Conservation (phyloP, 2,888 invertebrate species). For the Amblyjoppa proteus region DNA sequence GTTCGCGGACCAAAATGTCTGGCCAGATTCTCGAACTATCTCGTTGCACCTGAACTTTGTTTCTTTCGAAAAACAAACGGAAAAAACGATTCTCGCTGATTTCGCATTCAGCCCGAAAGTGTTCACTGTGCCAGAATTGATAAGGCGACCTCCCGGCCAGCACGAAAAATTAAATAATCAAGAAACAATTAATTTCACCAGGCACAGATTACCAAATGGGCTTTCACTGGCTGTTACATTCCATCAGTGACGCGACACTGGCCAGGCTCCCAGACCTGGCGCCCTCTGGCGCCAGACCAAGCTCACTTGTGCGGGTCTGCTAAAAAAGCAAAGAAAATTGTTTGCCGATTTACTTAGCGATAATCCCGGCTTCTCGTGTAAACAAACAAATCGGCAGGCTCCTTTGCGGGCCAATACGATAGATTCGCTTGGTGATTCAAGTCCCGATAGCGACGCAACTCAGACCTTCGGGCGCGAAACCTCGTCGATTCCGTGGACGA, state of each 20-base stretch:
- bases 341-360: not conserved
- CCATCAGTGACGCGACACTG: too few species aligned
- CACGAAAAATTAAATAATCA: too few species aligned
- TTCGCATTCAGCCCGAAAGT: too few species aligned
- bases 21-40: constrained; percentile 20
- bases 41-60: not conserved
- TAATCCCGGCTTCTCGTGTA: not conserved
- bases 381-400: not conserved
- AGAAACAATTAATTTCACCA: too few species aligned
- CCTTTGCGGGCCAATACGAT: constrained; percentile 18
- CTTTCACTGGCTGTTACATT: too few species aligned
- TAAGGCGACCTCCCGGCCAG: too few species aligned
- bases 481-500: constrained; percentile 5
- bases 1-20: constrained; percentile 9
- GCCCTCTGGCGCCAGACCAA: too few species aligned
- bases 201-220: too few species aligned
- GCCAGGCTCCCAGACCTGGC: too few species aligned
- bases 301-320: too few species aligned
- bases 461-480: constrained; percentile 3
- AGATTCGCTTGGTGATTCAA: constrained; percentile 25
- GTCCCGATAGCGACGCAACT: constrained; percentile 32
- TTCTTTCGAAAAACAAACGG: not conserved
- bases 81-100: not conserved
- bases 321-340: not conserved
- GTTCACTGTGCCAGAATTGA: too few species aligned